Evolutionary conservation across 2,888 invertebrate species (phyloP), one percentile per base, ranked within the genome.

Genomic region (Flabesymbios commensalis): DNA sequence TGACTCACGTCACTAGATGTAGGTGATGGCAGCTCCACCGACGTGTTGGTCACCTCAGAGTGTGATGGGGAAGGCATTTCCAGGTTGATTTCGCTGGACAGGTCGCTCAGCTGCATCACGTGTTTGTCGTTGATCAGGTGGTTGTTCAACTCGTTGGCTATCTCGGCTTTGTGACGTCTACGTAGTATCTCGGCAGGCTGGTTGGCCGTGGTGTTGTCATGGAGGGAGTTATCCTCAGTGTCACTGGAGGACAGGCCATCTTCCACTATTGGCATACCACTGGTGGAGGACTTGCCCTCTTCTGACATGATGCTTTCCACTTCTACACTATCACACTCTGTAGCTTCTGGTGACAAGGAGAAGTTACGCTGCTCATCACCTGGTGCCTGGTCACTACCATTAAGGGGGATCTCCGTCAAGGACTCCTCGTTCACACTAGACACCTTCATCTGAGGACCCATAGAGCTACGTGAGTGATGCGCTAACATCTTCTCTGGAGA

Each of bases 241-340:
- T 94, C 94, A 1, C 94, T 94, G 39, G 94, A 94, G 1, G 94
- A 94, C 60, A 96, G 85, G 0, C 94, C 95, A 82, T 96, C 96
- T 80, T 95, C 94, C 47, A 96, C 88, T 19, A 93, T 90, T 0
- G 96, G 96, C 90, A 96, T 91, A 24, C 65, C 65, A 4, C 75
- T 75, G 4, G 72, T 65, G 4, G 73, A 71, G 4, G 73, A 74
- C 51, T 55, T 63, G 10, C 41, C 63, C 31, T 68, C 79, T 57
- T 80, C 80, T 0, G 80, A 80, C 10, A 75, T 69, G 24, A 80
- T 76, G 70, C 79, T 93, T 82, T 92, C 92, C 74, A 92, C 86
- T 79, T 92, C 92, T 80, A 91, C 91, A 67, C 91, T 92, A 83
- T 93, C 94, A 80, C 92, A 93, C 84, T 94, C 94, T 62, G 93